Base-by-base conservation (phyloP, 2,113 vertebrate genomes). In the Onychostruthus taczanowskii region DNA sequence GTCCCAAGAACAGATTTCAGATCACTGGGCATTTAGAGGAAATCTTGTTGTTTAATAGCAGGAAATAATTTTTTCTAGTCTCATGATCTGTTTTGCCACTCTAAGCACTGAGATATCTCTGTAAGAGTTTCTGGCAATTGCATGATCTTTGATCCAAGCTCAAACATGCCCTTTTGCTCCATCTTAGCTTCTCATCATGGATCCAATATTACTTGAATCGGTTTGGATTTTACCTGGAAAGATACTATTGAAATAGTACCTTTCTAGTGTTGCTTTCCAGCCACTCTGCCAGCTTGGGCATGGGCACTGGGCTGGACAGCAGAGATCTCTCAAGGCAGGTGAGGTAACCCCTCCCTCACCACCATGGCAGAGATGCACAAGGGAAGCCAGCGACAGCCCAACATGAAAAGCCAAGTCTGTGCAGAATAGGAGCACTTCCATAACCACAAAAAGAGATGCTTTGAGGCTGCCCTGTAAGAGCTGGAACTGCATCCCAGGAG, bases 351-450 rank as follows among this genome's bases (percentile, higher is more conserved):
- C 15, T 46, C 44, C 39, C 43, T 46, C 35, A 46, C 17, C n/a
- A 41, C 21, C 6, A 0, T 0, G 0, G 16, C 37, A 63, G 24
- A 56, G 47, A 58, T 0, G 0, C 13, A 13, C 31, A 19, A 39
- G 3, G 17, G 6, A 10, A 63, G 19, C 50, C n/a, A 58, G 21
- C 0, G 0, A 46, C 18, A 30, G 19, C 35, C 31, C 1, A 1
- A 21, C 1, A 6, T 41, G 12, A 77, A 76, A 55, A 16, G 37
- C 30, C 41, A 64, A 68, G 16, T 0, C 5, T 39, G 3, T 14
- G 11, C 21, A 80, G 46, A 39, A 30, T 3, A 30, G 14, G 5
- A 56, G 8, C 44, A 43, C n/a, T 56, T 72, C 67, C 1, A 2
- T 61, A 83, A 59, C 9, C 12, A 61, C 20, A 49, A n/a, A 75